These are phyloP conservation scores for Punctoribates punctum DNA, from an alignment of 2,888 invertebrate genomes.

Conservation along the genomic window DNA sequence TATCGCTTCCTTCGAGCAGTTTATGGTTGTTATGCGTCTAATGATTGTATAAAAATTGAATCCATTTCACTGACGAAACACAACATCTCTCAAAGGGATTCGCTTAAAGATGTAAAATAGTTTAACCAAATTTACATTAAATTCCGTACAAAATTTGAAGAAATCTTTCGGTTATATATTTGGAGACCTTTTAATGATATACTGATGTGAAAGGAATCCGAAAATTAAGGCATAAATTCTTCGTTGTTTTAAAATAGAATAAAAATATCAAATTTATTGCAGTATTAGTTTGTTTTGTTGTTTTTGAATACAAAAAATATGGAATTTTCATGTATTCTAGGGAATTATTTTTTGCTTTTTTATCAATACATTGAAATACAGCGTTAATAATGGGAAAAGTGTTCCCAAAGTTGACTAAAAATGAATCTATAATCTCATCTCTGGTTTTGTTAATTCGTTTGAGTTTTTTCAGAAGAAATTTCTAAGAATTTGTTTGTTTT, in stretches of 20 bases:
- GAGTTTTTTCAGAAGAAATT: not conserved
- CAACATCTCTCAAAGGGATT: constrained; percentile 15
- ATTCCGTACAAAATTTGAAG: not conserved
- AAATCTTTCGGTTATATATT: not conserved
- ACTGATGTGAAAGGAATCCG: no score
- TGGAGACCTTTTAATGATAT: no score
- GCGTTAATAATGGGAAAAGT: not conserved
- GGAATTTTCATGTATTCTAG: not conserved
- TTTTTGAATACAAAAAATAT: not conserved
- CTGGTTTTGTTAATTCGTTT: no score
- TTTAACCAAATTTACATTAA: not conserved
- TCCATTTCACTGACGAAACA: constrained; percentile 10
- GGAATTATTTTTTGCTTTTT: not conserved
- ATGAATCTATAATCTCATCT: no score
- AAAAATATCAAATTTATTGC: not conserved
- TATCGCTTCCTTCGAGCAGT: constrained; percentile 3
- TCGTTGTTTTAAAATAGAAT: not conserved
- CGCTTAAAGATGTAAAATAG: constrained; percentile 32
- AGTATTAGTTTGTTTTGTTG: not conserved
- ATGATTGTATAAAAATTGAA: constrained; percentile 34
- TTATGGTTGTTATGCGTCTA: constrained; percentile 7
- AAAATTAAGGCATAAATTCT: no score
- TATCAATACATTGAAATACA: not conserved
- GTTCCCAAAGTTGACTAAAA: no score
- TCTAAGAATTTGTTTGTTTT: not conserved